These are phyloP conservation scores for Bufo gargarizans DNA, from an alignment of 2,113 vertebrate species.

Conservation along the genomic window DNA sequence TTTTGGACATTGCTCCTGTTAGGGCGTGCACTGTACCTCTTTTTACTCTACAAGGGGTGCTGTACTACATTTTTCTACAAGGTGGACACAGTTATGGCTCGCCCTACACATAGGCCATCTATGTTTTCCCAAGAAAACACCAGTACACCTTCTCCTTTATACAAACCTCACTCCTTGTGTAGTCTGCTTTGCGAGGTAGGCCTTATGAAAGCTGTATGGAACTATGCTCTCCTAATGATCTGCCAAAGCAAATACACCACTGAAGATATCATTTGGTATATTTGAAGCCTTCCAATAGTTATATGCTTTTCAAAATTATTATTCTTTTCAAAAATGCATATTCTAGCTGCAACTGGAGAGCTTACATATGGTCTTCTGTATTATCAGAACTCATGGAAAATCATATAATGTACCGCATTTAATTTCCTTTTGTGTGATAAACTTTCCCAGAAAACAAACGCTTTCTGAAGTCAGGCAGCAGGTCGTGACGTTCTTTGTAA, in stretches of 20 bases:
- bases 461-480: constrained; percentile 55
- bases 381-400: not conserved
- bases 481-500: constrained; percentile 57
- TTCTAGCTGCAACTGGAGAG: not conserved
- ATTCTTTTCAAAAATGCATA: not conserved
- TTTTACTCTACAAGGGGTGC: too few species aligned
- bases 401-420: not conserved
- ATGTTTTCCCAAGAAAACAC: too few species aligned
- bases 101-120: too few species aligned
- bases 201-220: not conserved
- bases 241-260: not conserved
- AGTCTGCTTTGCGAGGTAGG: not conserved
- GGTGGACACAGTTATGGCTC: too few species aligned
- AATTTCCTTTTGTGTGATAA: constrained; percentile 49
- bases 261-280: not conserved
- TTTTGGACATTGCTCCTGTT: too few species aligned
- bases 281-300: not conserved
- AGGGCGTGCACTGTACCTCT: too few species aligned
- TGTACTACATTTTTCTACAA: too few species aligned
- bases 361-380: not conserved
- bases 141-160: too few species aligned
- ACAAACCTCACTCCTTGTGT: not conserved
- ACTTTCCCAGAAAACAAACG: constrained; percentile 61
- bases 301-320: not conserved
- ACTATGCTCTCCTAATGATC: not conserved